These are phyloP conservation scores for Peromyscus melanophrys DNA, from an alignment of 2,797 vertebrate genomes.

Conservation along the genomic window DNA sequence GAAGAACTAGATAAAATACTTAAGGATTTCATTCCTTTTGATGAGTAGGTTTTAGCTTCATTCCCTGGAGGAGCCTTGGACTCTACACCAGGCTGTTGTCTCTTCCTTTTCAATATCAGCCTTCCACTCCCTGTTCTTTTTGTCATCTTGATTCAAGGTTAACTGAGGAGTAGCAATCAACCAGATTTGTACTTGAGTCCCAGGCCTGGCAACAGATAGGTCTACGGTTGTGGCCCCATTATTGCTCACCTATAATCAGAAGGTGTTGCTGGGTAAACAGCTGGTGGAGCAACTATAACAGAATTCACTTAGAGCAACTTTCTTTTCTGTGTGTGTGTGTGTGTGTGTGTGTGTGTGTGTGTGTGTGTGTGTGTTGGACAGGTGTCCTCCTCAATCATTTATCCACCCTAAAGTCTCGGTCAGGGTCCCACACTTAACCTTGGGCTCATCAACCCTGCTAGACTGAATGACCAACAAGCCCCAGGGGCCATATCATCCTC, in stretches of 20 bases:
- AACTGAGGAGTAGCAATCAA: not conserved
- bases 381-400: not conserved
- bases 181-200: not conserved
- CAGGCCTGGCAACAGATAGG: not conserved
- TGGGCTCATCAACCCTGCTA: not conserved
- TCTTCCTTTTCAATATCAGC: not conserved
- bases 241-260: not conserved
- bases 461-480: not conserved
- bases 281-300: not conserved
- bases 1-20: not conserved
- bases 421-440: not conserved
- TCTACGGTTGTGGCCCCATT: not conserved
- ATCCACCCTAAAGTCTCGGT: not conserved
- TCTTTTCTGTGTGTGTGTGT: not conserved
- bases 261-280: not conserved
- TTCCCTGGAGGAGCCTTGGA: not conserved
- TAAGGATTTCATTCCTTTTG: not conserved
- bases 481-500: no score
- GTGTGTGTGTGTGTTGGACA: not conserved
- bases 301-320: not conserved
- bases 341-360: not conserved
- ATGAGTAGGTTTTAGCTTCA: not conserved
- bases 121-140: not conserved
- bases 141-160: not conserved
- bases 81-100: not conserved